phyloP scores from a whole-genome alignment of 1,140 invertebrate genomes.

The Diploscapter pachys region DNA sequence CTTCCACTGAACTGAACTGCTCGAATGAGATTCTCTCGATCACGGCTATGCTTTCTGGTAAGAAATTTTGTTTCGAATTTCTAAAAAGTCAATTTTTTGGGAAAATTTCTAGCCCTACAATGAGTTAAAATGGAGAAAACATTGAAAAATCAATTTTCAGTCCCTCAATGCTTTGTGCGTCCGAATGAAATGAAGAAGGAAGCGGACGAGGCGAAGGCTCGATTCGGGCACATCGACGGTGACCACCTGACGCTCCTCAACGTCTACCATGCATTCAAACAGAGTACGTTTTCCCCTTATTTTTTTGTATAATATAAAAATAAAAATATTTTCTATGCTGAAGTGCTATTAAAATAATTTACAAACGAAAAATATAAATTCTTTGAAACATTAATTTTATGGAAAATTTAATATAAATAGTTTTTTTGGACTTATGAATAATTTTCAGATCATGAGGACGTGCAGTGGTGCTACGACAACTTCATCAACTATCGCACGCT shows the following conservation, averaged over 20 bases:
- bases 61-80: slow-evolving; percentile 1
- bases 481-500: slow-evolving; percentile 97
- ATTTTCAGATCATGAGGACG: slow-evolving; percentile 73
- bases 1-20: slow-evolving; percentile 86
- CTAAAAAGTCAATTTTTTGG: neutral
- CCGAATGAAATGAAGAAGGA: slow-evolving; percentile 98
- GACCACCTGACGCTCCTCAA: slow-evolving; percentile 92
- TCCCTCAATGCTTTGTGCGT: slow-evolving; percentile 98
- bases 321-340: neutral
- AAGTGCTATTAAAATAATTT: too few species aligned
- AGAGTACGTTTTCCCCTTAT: slow-evolving; percentile 69
- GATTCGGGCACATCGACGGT: slow-evolving; percentile 98
- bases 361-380: too few species aligned
- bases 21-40: slow-evolving; percentile 99
- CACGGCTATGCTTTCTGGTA: slow-evolving; percentile 98
- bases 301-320: neutral
- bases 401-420: too few species aligned
- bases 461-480: slow-evolving; percentile 98
- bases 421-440: neutral
- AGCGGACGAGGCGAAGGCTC: slow-evolving; percentile 97
- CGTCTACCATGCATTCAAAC: slow-evolving; percentile 97
- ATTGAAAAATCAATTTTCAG: slow-evolving; percentile 63
- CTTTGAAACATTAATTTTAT: neutral
- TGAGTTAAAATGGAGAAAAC: neutral
- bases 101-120: neutral